phyloP scores from a whole-genome alignment of 92 coral and sea anemone species.

The Chrysogorgia sp. region DNA sequence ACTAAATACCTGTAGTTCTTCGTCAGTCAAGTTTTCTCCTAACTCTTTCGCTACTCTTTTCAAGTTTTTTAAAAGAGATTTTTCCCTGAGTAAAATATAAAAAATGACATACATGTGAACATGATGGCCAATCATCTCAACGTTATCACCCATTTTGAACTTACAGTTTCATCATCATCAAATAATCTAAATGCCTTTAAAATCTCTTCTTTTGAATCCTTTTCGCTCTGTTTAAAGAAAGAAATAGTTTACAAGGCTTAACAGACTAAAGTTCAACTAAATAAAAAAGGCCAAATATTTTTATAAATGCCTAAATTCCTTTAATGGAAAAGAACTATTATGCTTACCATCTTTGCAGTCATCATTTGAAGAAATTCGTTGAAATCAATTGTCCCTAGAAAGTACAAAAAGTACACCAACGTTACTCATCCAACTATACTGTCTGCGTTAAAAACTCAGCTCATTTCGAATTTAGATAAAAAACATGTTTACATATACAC shows the following conservation, averaged over 20 bases:
- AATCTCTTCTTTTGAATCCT: conserved; percentile 97
- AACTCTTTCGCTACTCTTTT: conserved; percentile 99
- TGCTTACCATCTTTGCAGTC: conserved; percentile 97
- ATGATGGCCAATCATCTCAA: background rate
- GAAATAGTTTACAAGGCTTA: no score
- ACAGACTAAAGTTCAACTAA: no score
- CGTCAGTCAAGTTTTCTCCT: conserved; percentile 97
- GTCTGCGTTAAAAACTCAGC: no score
- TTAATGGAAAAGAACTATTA: background rate
- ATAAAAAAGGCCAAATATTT: no score
- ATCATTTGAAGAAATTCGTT: conserved; percentile 99
- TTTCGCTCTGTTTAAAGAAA: conserved; percentile 76
- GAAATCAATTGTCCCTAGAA: conserved; percentile 91
- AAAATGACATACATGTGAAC: background rate
- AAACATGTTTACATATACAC: no score
- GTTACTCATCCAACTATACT: background rate
- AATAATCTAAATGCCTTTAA: conserved; percentile 93
- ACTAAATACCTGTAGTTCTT: conserved; percentile 87
- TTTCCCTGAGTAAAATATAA: conserved; percentile 70
- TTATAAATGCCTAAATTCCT: no score
- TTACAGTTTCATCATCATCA: conserved; percentile 97
- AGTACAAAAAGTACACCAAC: conserved; percentile 2
- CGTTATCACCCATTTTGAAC: conserved; percentile 15
- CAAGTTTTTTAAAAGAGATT: conserved; percentile 93
- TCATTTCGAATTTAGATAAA: no score